phyloP scores from a whole-genome alignment of 2,113 vertebrate genomes.

The Caranx ignobilis region DNA sequence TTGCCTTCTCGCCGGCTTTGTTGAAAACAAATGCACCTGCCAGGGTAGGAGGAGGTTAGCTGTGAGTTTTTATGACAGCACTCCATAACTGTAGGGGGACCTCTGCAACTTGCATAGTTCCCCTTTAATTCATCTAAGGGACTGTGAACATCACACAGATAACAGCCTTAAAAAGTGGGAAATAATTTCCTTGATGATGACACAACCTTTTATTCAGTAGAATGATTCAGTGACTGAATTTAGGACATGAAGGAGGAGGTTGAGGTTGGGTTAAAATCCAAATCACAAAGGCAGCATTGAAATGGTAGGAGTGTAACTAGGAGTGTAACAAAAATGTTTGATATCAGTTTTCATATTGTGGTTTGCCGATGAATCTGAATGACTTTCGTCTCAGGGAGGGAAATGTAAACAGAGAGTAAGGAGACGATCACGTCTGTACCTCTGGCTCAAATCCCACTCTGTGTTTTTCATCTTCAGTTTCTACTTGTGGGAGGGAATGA shows the following conservation, averaged over 20 bases:
- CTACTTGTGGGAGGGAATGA: conserved; percentile 13
- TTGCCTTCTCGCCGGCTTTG: no score
- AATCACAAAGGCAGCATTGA: background rate
- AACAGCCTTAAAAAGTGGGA: background rate
- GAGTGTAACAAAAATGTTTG: background rate
- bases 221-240: no score
- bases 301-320: background rate
- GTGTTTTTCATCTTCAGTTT: conserved; percentile 16
- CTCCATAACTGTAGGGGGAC: no score
- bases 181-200: no score
- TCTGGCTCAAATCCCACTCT: background rate
- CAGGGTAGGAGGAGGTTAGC: background rate
- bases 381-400: conserved; percentile 20
- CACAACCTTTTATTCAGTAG: background rate
- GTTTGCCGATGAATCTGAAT: conserved; percentile 38
- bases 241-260: no score
- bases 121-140: background rate
- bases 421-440: background rate
- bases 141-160: background rate
- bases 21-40: no score
- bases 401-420: conserved; percentile 11
- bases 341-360: background rate
- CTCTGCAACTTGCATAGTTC: no score
- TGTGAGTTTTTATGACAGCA: background rate
- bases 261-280: background rate